These are phyloP conservation scores for Lomographa bimaculata DNA, from an alignment of 2,888 invertebrate genomes.

Conservation along the genomic window DNA sequence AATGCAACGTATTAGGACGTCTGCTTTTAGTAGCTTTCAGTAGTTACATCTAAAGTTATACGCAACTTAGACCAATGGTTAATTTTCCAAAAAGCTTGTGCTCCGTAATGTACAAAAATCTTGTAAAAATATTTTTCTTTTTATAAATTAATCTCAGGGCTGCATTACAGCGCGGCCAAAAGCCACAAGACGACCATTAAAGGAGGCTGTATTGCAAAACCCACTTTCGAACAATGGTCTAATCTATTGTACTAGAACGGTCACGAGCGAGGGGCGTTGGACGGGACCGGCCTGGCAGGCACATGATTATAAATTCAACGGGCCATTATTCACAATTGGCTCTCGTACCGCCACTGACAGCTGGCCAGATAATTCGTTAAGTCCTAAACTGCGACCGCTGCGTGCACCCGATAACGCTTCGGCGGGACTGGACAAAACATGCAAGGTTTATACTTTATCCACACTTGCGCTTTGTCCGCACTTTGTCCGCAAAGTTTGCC, in stretches of 20 bases:
- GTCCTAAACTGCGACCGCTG: slow-evolving; percentile 73
- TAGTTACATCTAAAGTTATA: too few relatives aligned
- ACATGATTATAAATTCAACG: slow-evolving; percentile 39
- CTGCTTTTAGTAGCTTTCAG: too few relatives aligned
- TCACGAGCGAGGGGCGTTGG: slow-evolving; percentile 21
- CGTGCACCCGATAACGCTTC: slow-evolving; percentile 68
- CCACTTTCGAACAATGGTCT: slow-evolving; percentile 34
- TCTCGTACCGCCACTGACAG: slow-evolving; percentile 65
- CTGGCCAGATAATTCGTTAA: slow-evolving; percentile 73
- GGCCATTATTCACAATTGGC: slow-evolving; percentile 74
- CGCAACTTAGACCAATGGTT: too few relatives aligned
- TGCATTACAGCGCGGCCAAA: slow-evolving; percentile 18
- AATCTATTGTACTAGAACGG: slow-evolving; percentile 33
- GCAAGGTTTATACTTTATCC: slow-evolving; percentile 42
- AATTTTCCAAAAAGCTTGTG: too few relatives aligned
- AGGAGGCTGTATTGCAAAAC: slow-evolving; percentile 30
- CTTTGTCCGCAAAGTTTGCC: too few relatives aligned
- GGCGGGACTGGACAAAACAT: slow-evolving; percentile 63
- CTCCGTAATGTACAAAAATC: too few relatives aligned
- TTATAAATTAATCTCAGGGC: slow-evolving; percentile 20
- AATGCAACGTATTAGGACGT: too few relatives aligned
- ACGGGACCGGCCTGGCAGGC: slow-evolving; percentile 25
- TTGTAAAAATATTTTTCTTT: slow-evolving; percentile 15
- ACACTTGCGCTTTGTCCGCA: slow-evolving; percentile 20
- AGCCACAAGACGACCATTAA: slow-evolving; percentile 26